These are phyloP conservation scores for Phainopepla nitens DNA, from an alignment of 2,113 vertebrate species.

Conservation along the genomic window DNA sequence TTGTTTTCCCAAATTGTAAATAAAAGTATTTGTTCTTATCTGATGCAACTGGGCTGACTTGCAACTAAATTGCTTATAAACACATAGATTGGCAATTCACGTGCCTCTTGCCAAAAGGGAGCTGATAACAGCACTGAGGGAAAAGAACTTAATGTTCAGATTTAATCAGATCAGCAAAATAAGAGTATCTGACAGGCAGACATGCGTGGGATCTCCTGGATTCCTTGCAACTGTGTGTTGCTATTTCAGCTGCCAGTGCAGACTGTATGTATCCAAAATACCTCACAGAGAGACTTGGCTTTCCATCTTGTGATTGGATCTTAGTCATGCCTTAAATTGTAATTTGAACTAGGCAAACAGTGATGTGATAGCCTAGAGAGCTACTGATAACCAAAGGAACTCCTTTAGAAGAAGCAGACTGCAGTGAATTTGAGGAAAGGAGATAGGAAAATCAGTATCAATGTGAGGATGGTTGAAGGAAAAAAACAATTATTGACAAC, in stretches of 20 bases:
- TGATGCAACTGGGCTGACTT: background rate
- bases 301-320: background rate
- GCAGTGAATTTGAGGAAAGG: background rate
- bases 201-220: background rate
- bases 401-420: background rate
- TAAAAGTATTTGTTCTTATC: slow-evolving; percentile 2
- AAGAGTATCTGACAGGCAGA: background rate
- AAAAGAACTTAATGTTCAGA: slow-evolving; percentile 34
- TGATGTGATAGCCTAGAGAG: background rate
- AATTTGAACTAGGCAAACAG: background rate
- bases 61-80: background rate
- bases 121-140: background rate
- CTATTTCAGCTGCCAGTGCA: background rate
- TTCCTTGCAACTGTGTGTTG: background rate
- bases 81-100: background rate
- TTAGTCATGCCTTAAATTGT: background rate
- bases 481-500: background rate
- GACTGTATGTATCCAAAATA: background rate
- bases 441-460: background rate
- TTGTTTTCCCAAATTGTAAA: background rate
- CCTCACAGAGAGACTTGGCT: background rate
- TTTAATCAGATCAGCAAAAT: slow-evolving; percentile 27
- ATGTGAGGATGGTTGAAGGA: background rate
- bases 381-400: background rate
- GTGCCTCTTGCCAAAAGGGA: background rate